A percentile compares a stretch with the other conserved stretches of the same genome.
These are phyloP conservation scores for Tetragnatha montana DNA, from an alignment of 2,888 invertebrate species.

Conservation along the genomic window DNA sequence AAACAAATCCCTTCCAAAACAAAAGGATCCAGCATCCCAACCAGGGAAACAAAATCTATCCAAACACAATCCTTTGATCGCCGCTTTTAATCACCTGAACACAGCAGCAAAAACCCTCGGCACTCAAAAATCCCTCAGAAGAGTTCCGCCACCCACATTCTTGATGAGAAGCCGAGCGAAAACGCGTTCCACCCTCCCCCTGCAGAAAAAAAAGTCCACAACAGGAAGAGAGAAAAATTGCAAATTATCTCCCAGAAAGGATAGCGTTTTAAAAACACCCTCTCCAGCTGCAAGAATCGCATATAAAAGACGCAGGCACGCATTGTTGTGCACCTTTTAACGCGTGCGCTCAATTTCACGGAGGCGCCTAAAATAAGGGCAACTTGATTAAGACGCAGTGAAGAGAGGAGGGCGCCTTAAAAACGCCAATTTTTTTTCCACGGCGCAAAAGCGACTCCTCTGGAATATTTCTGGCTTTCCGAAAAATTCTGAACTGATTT, in stretches of 20 bases:
- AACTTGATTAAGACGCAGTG: conserved; percentile 51
- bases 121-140: neutral
- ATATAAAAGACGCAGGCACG: conserved; percentile 42
- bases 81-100: neutral
- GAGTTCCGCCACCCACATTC: neutral
- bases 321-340: conserved; percentile 36
- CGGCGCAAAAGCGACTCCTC: neutral
- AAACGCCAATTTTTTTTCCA: conserved; percentile 21
- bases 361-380: conserved; percentile 27
- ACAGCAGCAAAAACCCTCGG: neutral
- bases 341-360: conserved; percentile 48
- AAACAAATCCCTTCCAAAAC: neutral
- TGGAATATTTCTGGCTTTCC: conserved; percentile 37
- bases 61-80: neutral
- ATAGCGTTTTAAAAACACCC: conserved; percentile 19
- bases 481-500: conserved; percentile 45
- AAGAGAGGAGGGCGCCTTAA: conserved; percentile 16
- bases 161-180: neutral
- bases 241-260: conserved; percentile 10
- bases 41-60: neutral
- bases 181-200: neutral
- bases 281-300: conserved; percentile 7
- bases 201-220: neutral
- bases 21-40: neutral
- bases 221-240: conserved; percentile 1